phyloP scores from a whole-genome alignment of 2,888 invertebrate genomes.

The Mythimna pallens region DNA sequence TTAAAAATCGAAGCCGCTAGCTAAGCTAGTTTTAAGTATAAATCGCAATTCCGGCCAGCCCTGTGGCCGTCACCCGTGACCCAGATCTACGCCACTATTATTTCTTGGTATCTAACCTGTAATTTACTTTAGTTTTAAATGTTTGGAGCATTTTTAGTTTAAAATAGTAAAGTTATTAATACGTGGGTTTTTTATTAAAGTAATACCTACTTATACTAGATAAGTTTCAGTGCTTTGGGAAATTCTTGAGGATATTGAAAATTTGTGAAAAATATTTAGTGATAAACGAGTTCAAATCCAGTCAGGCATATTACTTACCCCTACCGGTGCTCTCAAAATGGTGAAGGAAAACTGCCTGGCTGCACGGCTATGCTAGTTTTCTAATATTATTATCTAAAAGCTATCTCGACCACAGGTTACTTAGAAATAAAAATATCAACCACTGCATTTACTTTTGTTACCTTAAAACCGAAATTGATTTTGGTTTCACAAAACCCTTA shows the following conservation, averaged over 20 bases:
- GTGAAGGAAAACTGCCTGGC: no score
- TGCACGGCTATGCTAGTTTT: no score
- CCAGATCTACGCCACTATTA: slow-evolving; percentile 62
- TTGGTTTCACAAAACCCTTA: slow-evolving; percentile 2
- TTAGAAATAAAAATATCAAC: neutral
- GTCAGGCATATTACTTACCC: no score
- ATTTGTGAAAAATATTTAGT: no score
- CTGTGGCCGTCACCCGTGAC: slow-evolving; percentile 63
- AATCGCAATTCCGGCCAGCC: slow-evolving; percentile 20
- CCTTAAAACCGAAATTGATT: neutral
- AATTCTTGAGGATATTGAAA: no score
- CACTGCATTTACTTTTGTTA: neutral
- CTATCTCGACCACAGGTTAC: neutral
- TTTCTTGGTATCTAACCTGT: slow-evolving; percentile 65
- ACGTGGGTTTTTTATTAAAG: neutral
- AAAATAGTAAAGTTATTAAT: slow-evolving; percentile 29
- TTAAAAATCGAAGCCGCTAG: no score
- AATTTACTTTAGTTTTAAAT: slow-evolving; percentile 67
- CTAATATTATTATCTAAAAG: neutral
- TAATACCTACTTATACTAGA: neutral
- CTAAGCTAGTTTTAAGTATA: neutral
- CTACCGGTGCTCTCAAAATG: no score
- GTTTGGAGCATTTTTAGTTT: slow-evolving; percentile 29
- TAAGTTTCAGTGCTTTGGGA: neutral
- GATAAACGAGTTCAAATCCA: no score